Evolutionary conservation across 2,113 vertebrate genomes (phyloP).

Genomic region (Loxodonta africana): DNA sequence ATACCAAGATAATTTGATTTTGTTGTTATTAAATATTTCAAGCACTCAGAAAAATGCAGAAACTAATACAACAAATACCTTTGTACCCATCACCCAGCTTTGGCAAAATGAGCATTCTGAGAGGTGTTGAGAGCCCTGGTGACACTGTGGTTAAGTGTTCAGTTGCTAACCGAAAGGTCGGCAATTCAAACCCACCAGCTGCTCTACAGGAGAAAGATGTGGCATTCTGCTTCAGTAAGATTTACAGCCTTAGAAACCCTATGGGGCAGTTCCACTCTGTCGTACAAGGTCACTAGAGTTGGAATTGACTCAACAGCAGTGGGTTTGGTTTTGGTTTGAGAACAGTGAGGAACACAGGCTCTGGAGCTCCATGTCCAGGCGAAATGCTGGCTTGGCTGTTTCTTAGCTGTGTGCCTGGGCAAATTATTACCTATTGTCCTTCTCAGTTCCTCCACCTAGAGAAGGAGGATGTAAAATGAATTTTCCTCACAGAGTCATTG

Average conservation of each 20-base stretch:
- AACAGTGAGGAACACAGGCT: accelerated
- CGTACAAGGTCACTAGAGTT: no score
- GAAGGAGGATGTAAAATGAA: neutral
- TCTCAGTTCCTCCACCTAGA: neutral
- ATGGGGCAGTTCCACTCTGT: no score
- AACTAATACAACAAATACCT: neutral
- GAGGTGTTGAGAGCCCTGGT: neutral
- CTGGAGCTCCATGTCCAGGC: neutral
- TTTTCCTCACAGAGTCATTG: neutral
- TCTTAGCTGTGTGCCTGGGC: neutral
- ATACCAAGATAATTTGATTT: neutral
- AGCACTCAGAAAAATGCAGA: neutral
- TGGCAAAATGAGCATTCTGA: neutral
- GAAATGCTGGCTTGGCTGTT: neutral
- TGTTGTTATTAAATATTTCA: neutral
- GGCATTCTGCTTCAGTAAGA: no score
- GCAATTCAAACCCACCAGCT: no score
- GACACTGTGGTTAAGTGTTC: no score
- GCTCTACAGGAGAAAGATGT: no score
- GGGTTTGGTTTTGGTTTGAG: no score
- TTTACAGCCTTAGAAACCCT: no score
- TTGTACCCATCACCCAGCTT: neutral
- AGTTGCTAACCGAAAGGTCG: no score
- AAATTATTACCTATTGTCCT: no score
- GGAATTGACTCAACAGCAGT: no score